phyloP scores from a whole-genome alignment of 2,113 vertebrate species.

The Eurypyga helias region DNA sequence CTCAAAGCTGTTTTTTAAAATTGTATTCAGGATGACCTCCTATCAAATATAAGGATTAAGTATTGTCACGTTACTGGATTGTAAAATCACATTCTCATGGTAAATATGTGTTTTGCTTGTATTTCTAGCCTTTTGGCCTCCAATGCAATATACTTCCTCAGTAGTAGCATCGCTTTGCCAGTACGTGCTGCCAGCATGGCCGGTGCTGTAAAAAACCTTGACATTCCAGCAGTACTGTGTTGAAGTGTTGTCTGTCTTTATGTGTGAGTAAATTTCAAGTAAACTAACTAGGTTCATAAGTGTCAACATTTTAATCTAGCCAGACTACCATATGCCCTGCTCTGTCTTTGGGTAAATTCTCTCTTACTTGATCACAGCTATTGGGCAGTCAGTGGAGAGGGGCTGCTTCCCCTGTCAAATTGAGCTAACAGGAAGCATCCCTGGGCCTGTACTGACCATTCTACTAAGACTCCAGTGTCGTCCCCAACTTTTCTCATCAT shows the following conservation, averaged over 20 bases:
- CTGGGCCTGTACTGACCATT: neutral
- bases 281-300: neutral
- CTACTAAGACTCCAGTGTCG: neutral
- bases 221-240: neutral
- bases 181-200: neutral
- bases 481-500: slow-evolving; percentile 23
- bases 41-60: neutral
- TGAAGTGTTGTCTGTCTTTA: neutral
- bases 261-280: neutral
- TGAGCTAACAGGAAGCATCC: fast-evolving
- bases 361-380: neutral
- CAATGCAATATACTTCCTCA: neutral
- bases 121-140: neutral
- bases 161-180: neutral
- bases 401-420: neutral
- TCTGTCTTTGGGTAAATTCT: neutral
- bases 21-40: neutral
- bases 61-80: neutral
- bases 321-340: neutral
- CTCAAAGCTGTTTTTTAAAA: neutral
- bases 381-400: neutral
- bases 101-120: neutral
- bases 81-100: neutral
- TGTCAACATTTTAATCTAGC: neutral
- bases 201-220: neutral